Percentiles rank a stretch among this genome's conserved stretches.
These are phyloP conservation scores for Lysandra bellargus DNA, from an alignment of 2,888 invertebrate genomes.

Conservation along the genomic window DNA sequence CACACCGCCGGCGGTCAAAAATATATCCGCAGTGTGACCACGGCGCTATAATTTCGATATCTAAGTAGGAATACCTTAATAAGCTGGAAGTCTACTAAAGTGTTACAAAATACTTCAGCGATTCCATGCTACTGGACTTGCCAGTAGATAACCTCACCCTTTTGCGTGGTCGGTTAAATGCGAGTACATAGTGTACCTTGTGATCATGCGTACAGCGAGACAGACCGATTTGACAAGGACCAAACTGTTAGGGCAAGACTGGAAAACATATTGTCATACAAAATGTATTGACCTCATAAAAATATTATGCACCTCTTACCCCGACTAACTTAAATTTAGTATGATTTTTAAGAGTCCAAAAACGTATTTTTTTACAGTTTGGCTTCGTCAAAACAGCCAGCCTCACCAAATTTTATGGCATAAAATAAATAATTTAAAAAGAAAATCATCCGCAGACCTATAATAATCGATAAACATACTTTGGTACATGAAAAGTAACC, in stretches of 20 bases:
- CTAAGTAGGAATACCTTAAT: constrained; percentile 45
- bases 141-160: constrained; percentile 40
- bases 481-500: neutral
- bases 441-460: constrained; percentile 5
- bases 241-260: neutral
- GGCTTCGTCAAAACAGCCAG: neutral
- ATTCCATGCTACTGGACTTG: constrained; percentile 45
- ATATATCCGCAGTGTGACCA: constrained; percentile 21
- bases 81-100: constrained; percentile 45
- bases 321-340: too few species aligned
- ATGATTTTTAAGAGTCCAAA: too few species aligned
- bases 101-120: constrained; percentile 48
- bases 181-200: neutral
- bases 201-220: neutral
- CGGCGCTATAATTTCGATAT: constrained; percentile 35
- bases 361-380: too few species aligned
- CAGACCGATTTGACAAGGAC: neutral
- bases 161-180: neutral
- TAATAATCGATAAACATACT: neutral
- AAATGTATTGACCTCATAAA: too few species aligned
- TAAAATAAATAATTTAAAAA: neutral
- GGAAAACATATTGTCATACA: too few species aligned
- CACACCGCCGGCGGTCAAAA: constrained; percentile 20
- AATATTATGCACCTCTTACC: too few species aligned
- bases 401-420: neutral